Conservation (phyloP, 2,888 invertebrate genomes). For the Allolobophora icterica region DNA sequence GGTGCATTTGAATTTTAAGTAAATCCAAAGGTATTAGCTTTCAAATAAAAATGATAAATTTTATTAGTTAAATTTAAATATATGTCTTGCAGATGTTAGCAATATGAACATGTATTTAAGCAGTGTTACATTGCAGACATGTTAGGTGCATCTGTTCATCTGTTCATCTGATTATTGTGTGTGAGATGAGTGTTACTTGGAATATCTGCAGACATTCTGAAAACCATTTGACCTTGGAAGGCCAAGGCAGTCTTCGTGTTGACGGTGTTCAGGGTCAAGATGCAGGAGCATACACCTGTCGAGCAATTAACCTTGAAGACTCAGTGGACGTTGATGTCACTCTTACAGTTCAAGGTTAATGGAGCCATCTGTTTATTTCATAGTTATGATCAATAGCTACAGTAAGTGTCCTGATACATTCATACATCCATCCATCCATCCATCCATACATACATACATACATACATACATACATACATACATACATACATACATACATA, state of each 20-base stretch:
- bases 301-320: slow-evolving; percentile 87
- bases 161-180: not conserved
- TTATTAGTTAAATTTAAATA: not conserved
- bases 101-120: not conserved
- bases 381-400: not conserved
- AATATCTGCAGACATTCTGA: slow-evolving; percentile 40
- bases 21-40: too few species aligned
- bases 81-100: not conserved
- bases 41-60: not conserved
- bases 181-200: not conserved
- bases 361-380: not conserved
- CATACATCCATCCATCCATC: too few species aligned
- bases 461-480: too few species aligned
- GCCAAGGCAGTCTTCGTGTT: slow-evolving; percentile 84
- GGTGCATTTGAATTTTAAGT: too few species aligned
- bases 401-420: too few species aligned
- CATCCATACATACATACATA: too few species aligned
- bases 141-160: not conserved
- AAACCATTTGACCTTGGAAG: slow-evolving; percentile 77
- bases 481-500: too few species aligned
- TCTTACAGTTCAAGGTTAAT: slow-evolving; percentile 74
- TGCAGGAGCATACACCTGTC: slow-evolving; percentile 89
- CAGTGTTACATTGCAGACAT: not conserved
- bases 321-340: slow-evolving; percentile 85
- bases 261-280: slow-evolving; percentile 81